Base-by-base conservation (phyloP, 2,113 vertebrate genomes). In the Sphaerodactylus townsendi region DNA sequence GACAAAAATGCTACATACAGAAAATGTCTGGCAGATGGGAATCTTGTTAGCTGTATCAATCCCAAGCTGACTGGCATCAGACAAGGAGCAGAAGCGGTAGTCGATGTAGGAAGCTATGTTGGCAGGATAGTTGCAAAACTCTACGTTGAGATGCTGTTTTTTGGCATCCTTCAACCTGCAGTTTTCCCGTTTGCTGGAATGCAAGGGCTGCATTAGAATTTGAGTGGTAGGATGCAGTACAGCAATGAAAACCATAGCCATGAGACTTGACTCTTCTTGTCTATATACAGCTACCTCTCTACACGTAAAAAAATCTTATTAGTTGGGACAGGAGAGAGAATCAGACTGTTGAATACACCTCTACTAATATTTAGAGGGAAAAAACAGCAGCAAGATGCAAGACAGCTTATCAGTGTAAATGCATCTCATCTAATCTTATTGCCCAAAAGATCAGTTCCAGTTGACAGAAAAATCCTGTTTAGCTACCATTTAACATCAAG, bases 151-250 rank as follows among this genome's bases (percentile, higher is more conserved):
- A 73, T 96, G 92, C 62, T 92, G 91, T 71, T 86, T 65, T 1
- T 94, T 90, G 1, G 91, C 90, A 39, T 93, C 94, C 81, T 87
- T 90, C 88, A 94, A 94, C 86, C 94, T 97, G 91, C 91, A 79
- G 87, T 98, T 98, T 83, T 98, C 97, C 65, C 97, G 91, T 74
- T 97, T 97, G 92, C 97, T 98, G 94, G 25, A 95, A 94, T 75
- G 8, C 7, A 75, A 79, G 30, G 87, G 69, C 3, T 10, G 4
- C 1, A 76, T 86, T 50, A 90, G 69, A 78, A 44, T 66, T 15
- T 0, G 21, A 3, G 25, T 21, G 3, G 41, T 10, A 48, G 30
- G 33, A 2, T 6, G 0, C 41, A 46, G 23, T 21, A 39, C 37
- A 23, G 10, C 19, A 44, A 44, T 37, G 11, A 41, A 71, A 7